Conservation (phyloP, 2,888 invertebrate species). For the Drosophila setosimentum region DNA sequence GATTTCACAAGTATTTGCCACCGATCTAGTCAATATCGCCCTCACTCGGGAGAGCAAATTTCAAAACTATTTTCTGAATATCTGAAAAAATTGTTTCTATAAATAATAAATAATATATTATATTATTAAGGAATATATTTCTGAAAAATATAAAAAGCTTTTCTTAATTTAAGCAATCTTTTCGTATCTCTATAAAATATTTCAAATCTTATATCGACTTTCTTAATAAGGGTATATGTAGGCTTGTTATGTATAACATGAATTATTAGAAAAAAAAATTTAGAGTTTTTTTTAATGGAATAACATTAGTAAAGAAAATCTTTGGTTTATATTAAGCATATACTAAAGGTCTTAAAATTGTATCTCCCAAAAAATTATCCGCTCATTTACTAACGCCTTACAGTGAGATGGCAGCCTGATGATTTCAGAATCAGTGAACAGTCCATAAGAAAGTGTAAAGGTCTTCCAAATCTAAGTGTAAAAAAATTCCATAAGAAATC, state of each 20-base stretch:
- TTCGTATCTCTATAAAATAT: not conserved
- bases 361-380: not conserved
- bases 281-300: no score
- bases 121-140: not conserved
- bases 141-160: no score
- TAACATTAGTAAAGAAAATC: no score
- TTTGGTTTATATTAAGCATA: not conserved
- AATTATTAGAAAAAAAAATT: no score
- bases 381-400: not conserved
- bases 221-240: no score
- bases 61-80: not conserved
- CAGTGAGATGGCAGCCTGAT: not conserved
- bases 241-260: no score
- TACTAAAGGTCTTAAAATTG: fast-evolving
- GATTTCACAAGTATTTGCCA: not conserved
- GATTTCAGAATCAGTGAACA: not conserved
- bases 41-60: not conserved
- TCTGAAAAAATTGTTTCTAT: not conserved
- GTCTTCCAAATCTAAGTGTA: not conserved
- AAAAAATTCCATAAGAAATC: fast-evolving
- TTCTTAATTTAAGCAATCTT: no score
- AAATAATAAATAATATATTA: not conserved
- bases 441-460: not conserved
- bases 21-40: not conserved
- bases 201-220: not conserved